Percentiles rank a stretch among this genome's conserved stretches.
phyloP scores from a whole-genome alignment of 2,797 vertebrate genomes.

The Gouania willdenowi region DNA sequence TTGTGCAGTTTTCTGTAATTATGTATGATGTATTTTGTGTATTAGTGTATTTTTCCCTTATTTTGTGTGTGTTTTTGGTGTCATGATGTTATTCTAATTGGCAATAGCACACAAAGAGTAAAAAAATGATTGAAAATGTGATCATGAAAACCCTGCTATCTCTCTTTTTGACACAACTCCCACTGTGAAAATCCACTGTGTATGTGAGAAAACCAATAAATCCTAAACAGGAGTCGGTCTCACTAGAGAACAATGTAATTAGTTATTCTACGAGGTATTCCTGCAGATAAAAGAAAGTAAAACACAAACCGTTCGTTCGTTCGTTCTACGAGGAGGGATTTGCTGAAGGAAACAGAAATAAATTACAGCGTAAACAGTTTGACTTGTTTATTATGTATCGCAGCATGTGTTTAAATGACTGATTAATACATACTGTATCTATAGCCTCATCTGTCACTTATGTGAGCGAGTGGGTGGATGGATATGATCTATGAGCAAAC shows the following conservation, averaged over 20 bases:
- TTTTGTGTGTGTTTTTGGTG: no score
- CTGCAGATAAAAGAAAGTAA: neutral
- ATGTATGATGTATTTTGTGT: no score
- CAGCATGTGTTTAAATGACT: constrained; percentile 33
- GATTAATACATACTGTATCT: constrained; percentile 47
- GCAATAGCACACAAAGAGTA: no score
- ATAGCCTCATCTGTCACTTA: constrained; percentile 24
- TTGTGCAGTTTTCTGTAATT: no score
- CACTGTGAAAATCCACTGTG: no score
- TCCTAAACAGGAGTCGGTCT: neutral
- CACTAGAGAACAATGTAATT: neutral
- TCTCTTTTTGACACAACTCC: no score
- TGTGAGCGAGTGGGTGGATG: neutral
- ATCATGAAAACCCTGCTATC: neutral
- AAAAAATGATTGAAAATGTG: no score
- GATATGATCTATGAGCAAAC: constrained; percentile 12
- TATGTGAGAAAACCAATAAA: neutral
- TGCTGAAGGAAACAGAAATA: constrained; percentile 19
- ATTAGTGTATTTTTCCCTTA: no score
- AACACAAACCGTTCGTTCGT: neutral
- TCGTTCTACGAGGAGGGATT: neutral
- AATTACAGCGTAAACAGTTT: constrained; percentile 1
- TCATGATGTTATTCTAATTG: no score
- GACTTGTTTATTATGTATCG: constrained; percentile 6
- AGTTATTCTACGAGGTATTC: neutral